These are phyloP conservation scores for Hololepta plana DNA, from an alignment of 2,888 invertebrate species.

Conservation along the genomic window DNA sequence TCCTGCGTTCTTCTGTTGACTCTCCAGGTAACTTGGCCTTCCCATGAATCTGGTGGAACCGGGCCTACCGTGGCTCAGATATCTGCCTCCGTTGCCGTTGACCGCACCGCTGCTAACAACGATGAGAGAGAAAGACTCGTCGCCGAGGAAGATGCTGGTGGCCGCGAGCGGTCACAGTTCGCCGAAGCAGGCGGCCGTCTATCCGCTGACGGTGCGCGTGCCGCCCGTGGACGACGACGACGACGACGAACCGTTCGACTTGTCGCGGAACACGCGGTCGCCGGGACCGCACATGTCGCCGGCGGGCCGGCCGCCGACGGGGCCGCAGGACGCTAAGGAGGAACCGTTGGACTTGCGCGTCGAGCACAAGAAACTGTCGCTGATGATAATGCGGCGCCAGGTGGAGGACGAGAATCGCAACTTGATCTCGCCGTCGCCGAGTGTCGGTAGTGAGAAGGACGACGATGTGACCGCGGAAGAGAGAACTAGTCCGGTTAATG, in stretches of 20 bases:
- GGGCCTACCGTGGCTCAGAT: conserved; percentile 35
- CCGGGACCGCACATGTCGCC: conserved; percentile 38
- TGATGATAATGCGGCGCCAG: conserved; percentile 28
- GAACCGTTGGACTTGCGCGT: conserved; percentile 76
- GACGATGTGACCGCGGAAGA: conserved; percentile 19
- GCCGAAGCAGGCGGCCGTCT: conserved; percentile 57
- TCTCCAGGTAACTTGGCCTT: conserved; percentile 12
- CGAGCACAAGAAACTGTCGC: conserved; percentile 54
- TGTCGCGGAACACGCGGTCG: conserved; percentile 32
- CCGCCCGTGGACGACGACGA: conserved; percentile 29
- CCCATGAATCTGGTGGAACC: conserved; percentile 60
- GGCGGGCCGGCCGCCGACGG: conserved; percentile 35
- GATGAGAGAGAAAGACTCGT: conserved; percentile 84
- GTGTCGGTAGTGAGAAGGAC: conserved; percentile 22
- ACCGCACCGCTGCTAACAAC: conserved; percentile 23
- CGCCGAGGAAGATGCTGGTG: conserved; percentile 69
- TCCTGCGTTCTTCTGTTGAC: neutral
- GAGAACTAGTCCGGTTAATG: conserved; percentile 15
- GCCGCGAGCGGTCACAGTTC: conserved; percentile 39
- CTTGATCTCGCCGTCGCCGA: conserved; percentile 43
- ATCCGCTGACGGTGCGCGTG: conserved; percentile 43
- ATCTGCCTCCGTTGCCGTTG: conserved; percentile 28
- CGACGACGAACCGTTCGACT: conserved; percentile 46
- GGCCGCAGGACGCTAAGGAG: conserved; percentile 24
- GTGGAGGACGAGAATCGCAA: conserved; percentile 79